These are phyloP conservation scores for Clarias fuscus DNA, from an alignment of 2,797 vertebrate genomes.

Conservation along the genomic window DNA sequence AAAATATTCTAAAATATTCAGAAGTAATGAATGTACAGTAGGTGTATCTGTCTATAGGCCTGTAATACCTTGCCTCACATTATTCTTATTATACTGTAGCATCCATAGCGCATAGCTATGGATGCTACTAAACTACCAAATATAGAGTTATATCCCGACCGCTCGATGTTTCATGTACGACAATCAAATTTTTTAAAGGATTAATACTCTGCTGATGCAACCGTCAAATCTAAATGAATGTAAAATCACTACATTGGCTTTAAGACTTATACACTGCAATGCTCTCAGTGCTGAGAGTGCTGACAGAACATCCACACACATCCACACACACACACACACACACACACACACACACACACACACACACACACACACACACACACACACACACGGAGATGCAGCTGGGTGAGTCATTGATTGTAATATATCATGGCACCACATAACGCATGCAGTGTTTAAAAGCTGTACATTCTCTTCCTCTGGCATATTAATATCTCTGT, in stretches of 20 bases:
- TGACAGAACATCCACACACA: neutral
- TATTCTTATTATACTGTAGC: neutral
- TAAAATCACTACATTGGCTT: neutral
- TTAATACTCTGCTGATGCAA: neutral
- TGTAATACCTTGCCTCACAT: neutral
- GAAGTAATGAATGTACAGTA: no score
- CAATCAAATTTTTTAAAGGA: neutral
- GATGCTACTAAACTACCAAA: neutral
- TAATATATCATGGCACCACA: neutral
- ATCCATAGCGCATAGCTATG: neutral
- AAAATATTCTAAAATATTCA: neutral
- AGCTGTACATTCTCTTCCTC: neutral
- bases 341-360: slow-evolving; percentile 10
- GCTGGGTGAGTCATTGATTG: neutral
- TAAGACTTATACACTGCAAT: neutral
- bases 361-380: slow-evolving; percentile 19
- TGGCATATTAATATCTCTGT: neutral
- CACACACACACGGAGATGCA: neutral
- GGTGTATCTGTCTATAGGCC: neutral
- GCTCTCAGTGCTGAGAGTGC: neutral
- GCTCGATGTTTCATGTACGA: neutral
- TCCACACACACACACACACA: slow-evolving; percentile 15
- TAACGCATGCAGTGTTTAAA: neutral
- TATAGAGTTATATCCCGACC: neutral
- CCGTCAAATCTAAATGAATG: neutral